phyloP scores from a whole-genome alignment of 2,888 invertebrate genomes.

The Sminthurides aquaticus region DNA sequence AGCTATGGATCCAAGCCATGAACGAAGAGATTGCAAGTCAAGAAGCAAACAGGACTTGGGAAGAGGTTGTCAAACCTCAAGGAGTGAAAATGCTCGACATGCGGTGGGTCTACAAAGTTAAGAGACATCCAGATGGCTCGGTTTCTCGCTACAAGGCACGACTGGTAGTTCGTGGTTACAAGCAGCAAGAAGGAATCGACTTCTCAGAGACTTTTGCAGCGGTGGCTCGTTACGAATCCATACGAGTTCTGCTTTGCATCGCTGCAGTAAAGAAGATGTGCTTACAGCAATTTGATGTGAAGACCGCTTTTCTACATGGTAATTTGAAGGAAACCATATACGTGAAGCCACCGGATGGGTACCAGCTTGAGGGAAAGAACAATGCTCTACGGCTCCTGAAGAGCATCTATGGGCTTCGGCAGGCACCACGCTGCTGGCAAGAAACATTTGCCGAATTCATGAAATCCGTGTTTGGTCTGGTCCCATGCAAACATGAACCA shows the following conservation, averaged over 20 bases:
- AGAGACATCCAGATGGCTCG: constrained; percentile 13
- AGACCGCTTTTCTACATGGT: not conserved
- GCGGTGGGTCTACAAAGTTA: constrained; percentile 19
- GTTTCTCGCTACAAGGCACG: constrained; percentile 15
- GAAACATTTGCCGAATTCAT: constrained; percentile 22
- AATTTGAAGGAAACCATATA: constrained; percentile 1
- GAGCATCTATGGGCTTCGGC: constrained; percentile 1
- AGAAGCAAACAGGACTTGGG: constrained; percentile 12
- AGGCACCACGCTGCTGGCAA: constrained; percentile 30
- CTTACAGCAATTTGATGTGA: constrained; percentile 21
- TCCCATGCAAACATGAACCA: constrained; percentile 11
- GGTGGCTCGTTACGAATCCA: constrained; percentile 18
- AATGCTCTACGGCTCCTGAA: not conserved
- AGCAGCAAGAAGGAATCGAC: constrained; percentile 18
- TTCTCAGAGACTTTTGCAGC: constrained; percentile 22
- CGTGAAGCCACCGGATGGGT: constrained; percentile 12
- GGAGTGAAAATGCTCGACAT: constrained; percentile 11
- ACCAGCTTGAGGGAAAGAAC: not conserved
- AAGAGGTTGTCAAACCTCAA: not conserved
- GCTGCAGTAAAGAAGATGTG: constrained; percentile 13
- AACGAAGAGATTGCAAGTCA: constrained; percentile 7
- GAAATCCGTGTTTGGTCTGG: constrained; percentile 8
- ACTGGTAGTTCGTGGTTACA: constrained; percentile 15
- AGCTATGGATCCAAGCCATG: constrained; percentile 6
- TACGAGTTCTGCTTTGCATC: constrained; percentile 6